Evolutionary conservation across 2,888 invertebrate species (phyloP).

Genomic region (Melitaea athalia): DNA sequence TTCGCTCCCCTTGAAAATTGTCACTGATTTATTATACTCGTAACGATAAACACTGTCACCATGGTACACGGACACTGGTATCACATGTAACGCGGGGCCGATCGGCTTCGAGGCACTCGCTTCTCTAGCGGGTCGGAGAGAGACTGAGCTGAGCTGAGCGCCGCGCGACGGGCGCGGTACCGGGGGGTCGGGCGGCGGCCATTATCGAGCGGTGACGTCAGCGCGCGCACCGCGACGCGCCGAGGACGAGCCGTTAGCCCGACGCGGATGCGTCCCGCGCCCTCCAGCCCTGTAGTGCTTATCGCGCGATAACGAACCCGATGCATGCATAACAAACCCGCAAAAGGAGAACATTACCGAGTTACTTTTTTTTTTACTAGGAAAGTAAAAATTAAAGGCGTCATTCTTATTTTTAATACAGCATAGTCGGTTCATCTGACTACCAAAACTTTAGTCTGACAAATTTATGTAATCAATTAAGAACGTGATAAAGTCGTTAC

Average conservation of each 20-base stretch:
- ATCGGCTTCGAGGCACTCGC: conserved; percentile 55
- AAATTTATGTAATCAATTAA: not conserved
- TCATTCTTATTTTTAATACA: not conserved
- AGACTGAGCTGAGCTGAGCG: conserved; percentile 67
- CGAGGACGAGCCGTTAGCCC: conserved; percentile 77
- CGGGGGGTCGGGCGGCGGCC: conserved; percentile 65
- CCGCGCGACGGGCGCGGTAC: conserved; percentile 45
- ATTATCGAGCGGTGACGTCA: conserved; percentile 83
- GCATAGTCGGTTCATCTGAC: not conserved
- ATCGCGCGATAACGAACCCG: conserved; percentile 63
- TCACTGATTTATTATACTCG: conserved; percentile 70
- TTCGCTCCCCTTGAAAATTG: conserved; percentile 75
- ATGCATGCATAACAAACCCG: conserved; percentile 39
- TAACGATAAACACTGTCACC: conserved; percentile 75
- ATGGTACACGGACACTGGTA: conserved; percentile 71
- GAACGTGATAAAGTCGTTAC: not conserved
- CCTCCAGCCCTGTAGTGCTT: conserved; percentile 54
- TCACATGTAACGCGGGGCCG: conserved; percentile 67
- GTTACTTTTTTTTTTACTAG: not conserved
- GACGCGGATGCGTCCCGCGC: conserved; percentile 71
- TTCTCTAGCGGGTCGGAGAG: conserved; percentile 62
- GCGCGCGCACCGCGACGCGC: conserved; percentile 77
- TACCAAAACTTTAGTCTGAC: not conserved
- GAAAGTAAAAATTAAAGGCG: not conserved
- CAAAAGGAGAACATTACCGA: conserved; percentile 31